A percentile compares a stretch with the other conserved stretches of the same genome.
Evolutionary conservation across 2,113 vertebrate species (phyloP).

Genomic region (Dicaeum eximium): DNA sequence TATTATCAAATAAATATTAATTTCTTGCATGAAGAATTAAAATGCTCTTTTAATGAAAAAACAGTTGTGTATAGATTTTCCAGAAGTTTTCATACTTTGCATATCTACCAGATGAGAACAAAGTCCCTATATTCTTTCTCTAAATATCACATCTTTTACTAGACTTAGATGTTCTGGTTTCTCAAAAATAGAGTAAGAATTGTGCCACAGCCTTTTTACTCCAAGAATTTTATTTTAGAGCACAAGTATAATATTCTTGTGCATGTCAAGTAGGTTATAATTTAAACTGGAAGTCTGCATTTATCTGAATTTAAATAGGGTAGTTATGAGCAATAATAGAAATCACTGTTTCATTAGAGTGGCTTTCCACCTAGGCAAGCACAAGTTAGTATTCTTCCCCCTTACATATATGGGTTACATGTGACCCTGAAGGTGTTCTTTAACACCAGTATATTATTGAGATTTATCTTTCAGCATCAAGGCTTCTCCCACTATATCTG

Average conservation of each 20-base stretch:
- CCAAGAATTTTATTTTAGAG: constrained; percentile 74
- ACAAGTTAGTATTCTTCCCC: not conserved
- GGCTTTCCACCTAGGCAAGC: not conserved
- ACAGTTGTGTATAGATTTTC: not conserved
- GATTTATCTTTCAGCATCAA: not conserved
- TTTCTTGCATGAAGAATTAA: not conserved
- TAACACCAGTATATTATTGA: not conserved
- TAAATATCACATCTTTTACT: constrained; percentile 74
- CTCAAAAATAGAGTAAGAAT: constrained; percentile 77
- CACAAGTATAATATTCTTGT: constrained; percentile 41
- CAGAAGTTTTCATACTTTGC: not conserved
- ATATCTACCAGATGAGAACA: not conserved
- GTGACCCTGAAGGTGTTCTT: not conserved
- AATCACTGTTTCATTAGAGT: not conserved
- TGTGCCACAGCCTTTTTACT: constrained; percentile 57
- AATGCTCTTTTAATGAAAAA: not conserved
- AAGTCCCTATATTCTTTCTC: not conserved
- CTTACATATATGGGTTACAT: not conserved
- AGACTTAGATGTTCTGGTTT: constrained; percentile 74
- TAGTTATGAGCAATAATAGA: not conserved
- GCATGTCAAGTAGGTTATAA: not conserved
- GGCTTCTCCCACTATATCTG: not conserved
- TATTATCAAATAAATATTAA: constrained; percentile 45
- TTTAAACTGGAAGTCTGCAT: not conserved
- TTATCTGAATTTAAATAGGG: not conserved